Evolutionary conservation across 1,140 invertebrate genomes (phyloP).

Genomic region (Listronotus bonariensis): DNA sequence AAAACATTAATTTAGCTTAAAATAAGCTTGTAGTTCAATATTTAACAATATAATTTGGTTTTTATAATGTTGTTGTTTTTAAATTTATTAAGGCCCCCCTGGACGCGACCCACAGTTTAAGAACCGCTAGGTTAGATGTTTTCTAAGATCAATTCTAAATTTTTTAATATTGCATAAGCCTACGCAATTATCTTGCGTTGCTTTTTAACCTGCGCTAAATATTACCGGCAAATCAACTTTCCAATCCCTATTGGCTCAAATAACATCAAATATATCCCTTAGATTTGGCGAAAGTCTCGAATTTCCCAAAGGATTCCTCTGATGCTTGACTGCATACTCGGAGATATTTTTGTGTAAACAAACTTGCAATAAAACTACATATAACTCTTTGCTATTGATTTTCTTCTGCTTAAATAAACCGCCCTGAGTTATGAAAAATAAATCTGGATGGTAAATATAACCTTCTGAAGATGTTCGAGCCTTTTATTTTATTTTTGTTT

Average conservation of each 20-base stretch:
- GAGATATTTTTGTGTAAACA: constrained; percentile 29
- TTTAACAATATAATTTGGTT: too few species aligned
- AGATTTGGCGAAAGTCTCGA: constrained; percentile 4
- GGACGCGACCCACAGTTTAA: too few species aligned
- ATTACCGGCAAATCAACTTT: too few species aligned
- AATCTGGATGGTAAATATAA: constrained; percentile 29
- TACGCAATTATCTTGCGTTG: too few species aligned
- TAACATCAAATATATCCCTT: constrained; percentile 17
- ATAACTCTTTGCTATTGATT: constrained; percentile 31
- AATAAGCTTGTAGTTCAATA: too few species aligned
- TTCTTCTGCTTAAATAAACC: constrained; percentile 33
- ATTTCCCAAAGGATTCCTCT: constrained; percentile 22
- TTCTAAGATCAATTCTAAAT: too few species aligned
- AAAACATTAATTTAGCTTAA: too few species aligned
- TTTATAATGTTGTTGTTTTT: too few species aligned
- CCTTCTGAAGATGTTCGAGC: constrained; percentile 9
- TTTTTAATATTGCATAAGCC: too few species aligned
- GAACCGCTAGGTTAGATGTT: too few species aligned
- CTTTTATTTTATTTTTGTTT: constrained; percentile 20
- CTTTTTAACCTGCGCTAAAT: too few species aligned
- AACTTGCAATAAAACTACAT: constrained; percentile 28
- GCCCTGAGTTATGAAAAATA: constrained; percentile 32
- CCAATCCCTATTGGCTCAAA: neutral
- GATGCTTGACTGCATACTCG: constrained; percentile 17
- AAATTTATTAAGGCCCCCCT: too few species aligned